Evolutionary conservation across 1,140 invertebrate species (phyloP).

Genomic region (Musca domestica): DNA sequence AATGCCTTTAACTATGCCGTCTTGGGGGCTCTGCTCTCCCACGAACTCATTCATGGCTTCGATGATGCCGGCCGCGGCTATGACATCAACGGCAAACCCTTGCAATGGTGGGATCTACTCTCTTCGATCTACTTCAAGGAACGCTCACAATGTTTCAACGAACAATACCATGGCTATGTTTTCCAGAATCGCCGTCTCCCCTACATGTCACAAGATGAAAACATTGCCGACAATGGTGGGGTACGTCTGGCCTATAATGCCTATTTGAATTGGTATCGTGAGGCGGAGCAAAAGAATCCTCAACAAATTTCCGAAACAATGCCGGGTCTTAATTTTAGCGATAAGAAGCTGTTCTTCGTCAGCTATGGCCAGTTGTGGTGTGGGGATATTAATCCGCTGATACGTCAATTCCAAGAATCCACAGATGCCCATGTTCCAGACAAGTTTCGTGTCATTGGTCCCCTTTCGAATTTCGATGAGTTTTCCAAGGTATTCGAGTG

Average conservation of each 20-base stretch:
- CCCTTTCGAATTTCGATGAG: constrained; percentile 65
- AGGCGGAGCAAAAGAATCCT: neutral
- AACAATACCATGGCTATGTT: constrained; percentile 38
- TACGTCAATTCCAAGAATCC: constrained; percentile 29
- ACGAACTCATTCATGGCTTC: constrained; percentile 70
- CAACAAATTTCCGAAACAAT: constrained; percentile 44
- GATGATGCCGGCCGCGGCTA: constrained; percentile 75
- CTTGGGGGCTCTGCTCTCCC: constrained; percentile 66
- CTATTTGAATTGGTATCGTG: constrained; percentile 59
- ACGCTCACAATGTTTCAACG: constrained; percentile 36
- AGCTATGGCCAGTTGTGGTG: constrained; percentile 62
- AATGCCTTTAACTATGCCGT: constrained; percentile 59
- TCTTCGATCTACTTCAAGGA: constrained; percentile 32
- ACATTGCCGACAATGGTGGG: constrained; percentile 70
- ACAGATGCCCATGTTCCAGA: constrained; percentile 58
- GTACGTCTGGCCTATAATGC: constrained; percentile 63
- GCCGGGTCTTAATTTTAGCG: constrained; percentile 57
- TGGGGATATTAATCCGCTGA: constrained; percentile 30
- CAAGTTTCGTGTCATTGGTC: constrained; percentile 63
- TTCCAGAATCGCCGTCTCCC: constrained; percentile 33
- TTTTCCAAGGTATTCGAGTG: constrained; percentile 68
- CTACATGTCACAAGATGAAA: constrained; percentile 55
- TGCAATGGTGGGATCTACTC: constrained; percentile 42
- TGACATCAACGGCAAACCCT: constrained; percentile 75
- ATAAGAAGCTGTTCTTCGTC: constrained; percentile 73